Conservation (phyloP, 2,888 invertebrate species). For the Mylabris sibirica region DNA sequence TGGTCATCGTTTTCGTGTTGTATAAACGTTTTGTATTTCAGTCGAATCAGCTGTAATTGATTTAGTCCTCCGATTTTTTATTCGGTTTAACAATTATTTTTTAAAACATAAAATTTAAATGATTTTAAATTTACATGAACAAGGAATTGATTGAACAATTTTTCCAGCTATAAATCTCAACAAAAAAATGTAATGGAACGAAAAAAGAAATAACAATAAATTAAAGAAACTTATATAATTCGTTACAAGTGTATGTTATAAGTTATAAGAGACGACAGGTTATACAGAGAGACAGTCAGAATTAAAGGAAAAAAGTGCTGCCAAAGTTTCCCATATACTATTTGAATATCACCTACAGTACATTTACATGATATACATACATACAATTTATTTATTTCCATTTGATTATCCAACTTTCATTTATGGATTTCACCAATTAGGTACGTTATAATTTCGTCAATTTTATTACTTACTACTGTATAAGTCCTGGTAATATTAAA, state of each 20-base stretch:
- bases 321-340: neutral
- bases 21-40: neutral
- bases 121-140: neutral
- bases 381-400: too few species aligned
- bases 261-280: neutral
- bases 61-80: neutral
- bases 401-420: neutral
- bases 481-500: neutral
- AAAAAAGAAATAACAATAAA: neutral
- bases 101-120: neutral
- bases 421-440: neutral
- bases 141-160: too few species aligned
- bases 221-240: neutral
- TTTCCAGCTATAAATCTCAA: too few species aligned
- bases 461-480: neutral
- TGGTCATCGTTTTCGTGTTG: slow-evolving; percentile 6
- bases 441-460: slow-evolving; percentile 1
- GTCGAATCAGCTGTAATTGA: neutral
- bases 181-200: neutral
- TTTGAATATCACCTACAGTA: neutral
- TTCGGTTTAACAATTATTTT: neutral
- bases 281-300: neutral
- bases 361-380: neutral
- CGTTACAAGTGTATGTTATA: neutral
- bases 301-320: neutral